Evolutionary conservation across 2,888 invertebrate species (phyloP).

Genomic region (Agonum fuliginosum): DNA sequence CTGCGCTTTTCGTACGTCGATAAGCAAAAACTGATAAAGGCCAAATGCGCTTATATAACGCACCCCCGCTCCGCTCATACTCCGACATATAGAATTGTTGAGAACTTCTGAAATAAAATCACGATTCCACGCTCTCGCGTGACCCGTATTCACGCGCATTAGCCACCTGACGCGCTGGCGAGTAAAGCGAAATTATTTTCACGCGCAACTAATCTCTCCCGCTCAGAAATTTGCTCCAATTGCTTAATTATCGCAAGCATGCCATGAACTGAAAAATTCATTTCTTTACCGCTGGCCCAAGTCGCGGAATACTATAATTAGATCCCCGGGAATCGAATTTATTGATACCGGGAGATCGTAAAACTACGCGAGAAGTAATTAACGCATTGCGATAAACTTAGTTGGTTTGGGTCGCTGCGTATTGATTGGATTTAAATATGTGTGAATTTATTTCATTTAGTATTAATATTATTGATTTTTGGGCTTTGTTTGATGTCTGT

Average conservation of each 20-base stretch:
- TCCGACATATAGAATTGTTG: not conserved
- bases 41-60: no score
- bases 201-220: not conserved
- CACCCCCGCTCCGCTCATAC: no score
- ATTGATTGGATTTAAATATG: not conserved
- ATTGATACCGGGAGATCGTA: conserved; percentile 3
- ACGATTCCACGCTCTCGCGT: conserved; percentile 3
- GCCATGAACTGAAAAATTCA: conserved; percentile 11
- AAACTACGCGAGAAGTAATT: not conserved
- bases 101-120: not conserved
- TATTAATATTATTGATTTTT: not conserved
- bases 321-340: not conserved
- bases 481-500: no score
- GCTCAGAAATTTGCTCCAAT: conserved; percentile 20
- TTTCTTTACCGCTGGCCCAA: not conserved
- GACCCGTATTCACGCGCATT: not conserved
- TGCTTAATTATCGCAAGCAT: not conserved
- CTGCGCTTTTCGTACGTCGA: no score
- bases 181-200: not conserved
- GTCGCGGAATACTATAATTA: conserved; percentile 16
- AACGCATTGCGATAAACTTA: not conserved
- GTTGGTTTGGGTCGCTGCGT: not conserved
- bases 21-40: no score
- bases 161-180: not conserved
- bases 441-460: conserved; percentile 1